Evolutionary conservation across 2,797 vertebrate genomes (phyloP).

Genomic region (Enteromius argenteus): DNA sequence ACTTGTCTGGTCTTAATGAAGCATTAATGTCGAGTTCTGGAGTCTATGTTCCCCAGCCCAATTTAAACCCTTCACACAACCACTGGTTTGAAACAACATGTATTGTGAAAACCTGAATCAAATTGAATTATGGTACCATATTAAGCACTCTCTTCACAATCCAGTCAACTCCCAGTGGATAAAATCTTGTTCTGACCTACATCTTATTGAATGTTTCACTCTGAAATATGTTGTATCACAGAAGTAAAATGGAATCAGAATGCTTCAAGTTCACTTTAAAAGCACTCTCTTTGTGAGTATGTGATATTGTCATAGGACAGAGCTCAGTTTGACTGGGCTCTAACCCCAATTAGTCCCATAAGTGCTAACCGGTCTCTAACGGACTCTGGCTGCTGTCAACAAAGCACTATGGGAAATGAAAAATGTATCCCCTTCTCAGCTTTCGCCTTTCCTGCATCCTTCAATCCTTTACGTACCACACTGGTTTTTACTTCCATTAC

Average conservation of each 20-base stretch:
- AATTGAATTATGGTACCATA: background rate
- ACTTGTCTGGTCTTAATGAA: no score
- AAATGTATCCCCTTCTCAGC: constrained; percentile 2
- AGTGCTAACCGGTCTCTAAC: constrained; percentile 31
- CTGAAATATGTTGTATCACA: background rate
- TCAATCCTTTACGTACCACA: background rate
- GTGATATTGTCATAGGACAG: constrained; percentile 12
- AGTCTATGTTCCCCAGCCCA: no score
- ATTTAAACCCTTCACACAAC: background rate
- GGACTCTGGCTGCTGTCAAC: constrained; percentile 11
- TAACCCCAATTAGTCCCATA: constrained; percentile 18
- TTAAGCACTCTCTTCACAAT: background rate
- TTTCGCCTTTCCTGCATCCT: constrained; percentile 3
- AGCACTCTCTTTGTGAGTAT: constrained; percentile 14
- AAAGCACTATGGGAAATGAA: constrained; percentile 34
- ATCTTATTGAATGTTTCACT: background rate
- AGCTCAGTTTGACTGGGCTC: constrained; percentile 1
- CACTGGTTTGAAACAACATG: background rate
- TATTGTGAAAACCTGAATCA: background rate
- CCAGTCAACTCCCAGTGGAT: background rate
- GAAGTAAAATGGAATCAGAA: background rate
- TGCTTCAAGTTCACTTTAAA: constrained; percentile 21
- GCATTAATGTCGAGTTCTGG: no score
- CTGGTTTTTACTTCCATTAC: constrained; percentile 31
- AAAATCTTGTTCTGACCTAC: background rate